Conservation (phyloP, 1,140 invertebrate species). For the Solen grandis region DNA sequence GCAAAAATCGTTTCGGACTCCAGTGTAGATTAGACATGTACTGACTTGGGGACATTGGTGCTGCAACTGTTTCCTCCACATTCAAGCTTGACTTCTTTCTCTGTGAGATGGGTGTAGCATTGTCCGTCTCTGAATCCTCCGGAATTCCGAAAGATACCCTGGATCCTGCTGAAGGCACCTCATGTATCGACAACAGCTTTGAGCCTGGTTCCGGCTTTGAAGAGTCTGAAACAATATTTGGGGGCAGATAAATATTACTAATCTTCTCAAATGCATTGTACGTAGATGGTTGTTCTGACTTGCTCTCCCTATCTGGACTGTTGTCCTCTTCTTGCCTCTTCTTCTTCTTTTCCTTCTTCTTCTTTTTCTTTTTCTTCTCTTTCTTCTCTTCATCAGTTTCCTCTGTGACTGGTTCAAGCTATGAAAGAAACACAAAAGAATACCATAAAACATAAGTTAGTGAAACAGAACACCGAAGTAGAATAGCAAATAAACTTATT, state of each 20-base stretch:
- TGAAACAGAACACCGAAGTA: not conserved
- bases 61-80: not conserved
- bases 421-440: not conserved
- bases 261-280: not conserved
- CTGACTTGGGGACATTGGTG: not conserved
- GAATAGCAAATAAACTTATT: no score
- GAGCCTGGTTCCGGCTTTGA: not conserved
- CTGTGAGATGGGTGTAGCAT: not conserved
- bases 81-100: not conserved
- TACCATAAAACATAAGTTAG: not conserved
- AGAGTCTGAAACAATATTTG: not conserved
- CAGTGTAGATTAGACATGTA: not conserved
- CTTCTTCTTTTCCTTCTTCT: conserved; percentile 51
- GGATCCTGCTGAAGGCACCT: not conserved
- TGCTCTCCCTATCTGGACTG: no score
- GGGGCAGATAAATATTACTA: not conserved
- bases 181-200: not conserved
- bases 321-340: conserved; percentile 35
- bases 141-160: not conserved
- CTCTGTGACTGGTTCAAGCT: conserved; percentile 37
- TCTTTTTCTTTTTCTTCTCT: conserved; percentile 51
- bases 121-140: conserved; percentile 17
- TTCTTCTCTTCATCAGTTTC: conserved; percentile 30
- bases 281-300: not conserved
- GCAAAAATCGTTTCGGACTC: conserved; percentile 1